A percentile compares a stretch with the other conserved stretches of the same genome.
These are phyloP conservation scores for Ciconia nigra DNA, from an alignment of 2,797 vertebrate genomes.

Conservation along the genomic window DNA sequence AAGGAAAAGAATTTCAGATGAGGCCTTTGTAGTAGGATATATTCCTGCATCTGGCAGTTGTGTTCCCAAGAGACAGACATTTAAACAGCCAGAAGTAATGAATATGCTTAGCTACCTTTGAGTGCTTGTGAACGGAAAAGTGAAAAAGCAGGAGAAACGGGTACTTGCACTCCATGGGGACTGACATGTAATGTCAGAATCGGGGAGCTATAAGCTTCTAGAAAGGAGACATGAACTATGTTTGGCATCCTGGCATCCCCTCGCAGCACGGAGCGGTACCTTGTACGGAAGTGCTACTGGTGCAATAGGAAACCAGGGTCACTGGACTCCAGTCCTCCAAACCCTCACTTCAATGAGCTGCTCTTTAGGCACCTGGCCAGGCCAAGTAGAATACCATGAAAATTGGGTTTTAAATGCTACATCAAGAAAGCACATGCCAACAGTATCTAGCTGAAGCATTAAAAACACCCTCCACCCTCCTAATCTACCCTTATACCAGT, in stretches of 20 bases:
- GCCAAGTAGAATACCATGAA: background rate
- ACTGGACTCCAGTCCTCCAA: background rate
- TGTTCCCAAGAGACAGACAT: background rate
- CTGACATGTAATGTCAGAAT: background rate
- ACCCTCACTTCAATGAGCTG: background rate
- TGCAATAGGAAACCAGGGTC: background rate
- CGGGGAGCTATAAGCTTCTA: background rate
- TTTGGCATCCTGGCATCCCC: background rate
- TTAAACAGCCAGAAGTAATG: background rate
- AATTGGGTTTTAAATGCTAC: background rate
- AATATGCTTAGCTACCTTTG: background rate
- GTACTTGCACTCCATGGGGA: background rate
- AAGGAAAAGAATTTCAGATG: constrained; percentile 29
- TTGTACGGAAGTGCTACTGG: rapidly evolving
- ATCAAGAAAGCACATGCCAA: background rate
- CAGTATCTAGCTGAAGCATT: background rate
- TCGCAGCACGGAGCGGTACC: background rate
- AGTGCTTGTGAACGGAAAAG: background rate
- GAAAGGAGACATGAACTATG: background rate
- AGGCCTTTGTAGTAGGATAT: constrained; percentile 16
- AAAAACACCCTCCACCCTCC: background rate
- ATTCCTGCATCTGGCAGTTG: background rate
- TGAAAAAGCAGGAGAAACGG: background rate
- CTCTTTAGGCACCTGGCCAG: background rate
- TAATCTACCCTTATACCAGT: background rate